These are phyloP conservation scores for Tupiocoris notatus DNA, from an alignment of 2,888 invertebrate species.

Conservation along the genomic window DNA sequence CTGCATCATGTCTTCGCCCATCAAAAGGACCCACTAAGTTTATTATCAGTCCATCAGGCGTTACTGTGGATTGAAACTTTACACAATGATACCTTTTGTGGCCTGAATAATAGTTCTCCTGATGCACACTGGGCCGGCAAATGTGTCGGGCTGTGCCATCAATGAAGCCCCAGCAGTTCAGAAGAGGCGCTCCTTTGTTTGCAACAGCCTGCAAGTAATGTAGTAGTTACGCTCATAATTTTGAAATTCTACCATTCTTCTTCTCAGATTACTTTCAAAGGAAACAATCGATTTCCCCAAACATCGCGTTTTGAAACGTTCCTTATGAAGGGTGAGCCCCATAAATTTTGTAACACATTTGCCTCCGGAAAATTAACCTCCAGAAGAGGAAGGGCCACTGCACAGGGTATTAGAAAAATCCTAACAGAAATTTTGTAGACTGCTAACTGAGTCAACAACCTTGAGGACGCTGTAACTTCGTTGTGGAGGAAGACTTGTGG, in stretches of 20 bases:
- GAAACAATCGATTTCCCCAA: too few relatives aligned
- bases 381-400: too few relatives aligned
- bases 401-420: too few relatives aligned
- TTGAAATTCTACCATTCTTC: not conserved
- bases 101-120: constrained; percentile 9
- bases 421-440: too few relatives aligned
- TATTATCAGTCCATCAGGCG: constrained; percentile 22
- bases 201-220: not conserved
- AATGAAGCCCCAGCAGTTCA: constrained; percentile 10
- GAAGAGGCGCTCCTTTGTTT: not conserved
- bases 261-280: too few relatives aligned
- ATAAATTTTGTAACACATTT: too few relatives aligned
- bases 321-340: too few relatives aligned
- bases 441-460: too few relatives aligned
- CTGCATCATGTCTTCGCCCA: constrained; percentile 26
- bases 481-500: too few relatives aligned
- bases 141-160: constrained; percentile 5
- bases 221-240: not conserved
- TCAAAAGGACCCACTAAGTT: constrained; percentile 12
- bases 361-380: too few relatives aligned
- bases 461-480: too few relatives aligned
- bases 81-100: constrained; percentile 34
- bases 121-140: constrained; percentile 1
- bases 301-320: too few relatives aligned
- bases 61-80: constrained; percentile 25